Percentiles rank a stretch among this genome's conserved stretches.
phyloP scores from a whole-genome alignment of 2,888 invertebrate genomes.

The Hylaea fasciaria region DNA sequence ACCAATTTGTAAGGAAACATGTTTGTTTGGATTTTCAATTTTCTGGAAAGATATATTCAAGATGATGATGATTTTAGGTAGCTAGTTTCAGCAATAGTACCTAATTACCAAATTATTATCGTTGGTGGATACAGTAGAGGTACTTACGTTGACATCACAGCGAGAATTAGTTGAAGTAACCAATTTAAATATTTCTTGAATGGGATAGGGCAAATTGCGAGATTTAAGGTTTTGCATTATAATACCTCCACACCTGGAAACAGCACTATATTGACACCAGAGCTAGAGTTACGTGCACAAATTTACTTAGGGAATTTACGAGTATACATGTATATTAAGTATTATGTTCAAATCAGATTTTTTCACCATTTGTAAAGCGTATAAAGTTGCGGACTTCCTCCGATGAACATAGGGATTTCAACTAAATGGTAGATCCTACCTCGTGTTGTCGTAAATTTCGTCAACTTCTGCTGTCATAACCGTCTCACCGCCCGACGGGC shows the following conservation, averaged over 20 bases:
- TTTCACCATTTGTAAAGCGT: no score
- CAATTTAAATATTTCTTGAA: slow-evolving; percentile 49
- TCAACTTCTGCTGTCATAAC: slow-evolving; percentile 45
- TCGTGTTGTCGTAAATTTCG: slow-evolving; percentile 45
- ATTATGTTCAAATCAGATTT: no score
- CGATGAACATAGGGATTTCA: no score
- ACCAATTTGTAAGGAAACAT: slow-evolving; percentile 37
- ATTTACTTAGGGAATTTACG: no score
- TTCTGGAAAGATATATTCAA: slow-evolving; percentile 39
- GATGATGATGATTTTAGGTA: no score
- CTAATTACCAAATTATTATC: not conserved
- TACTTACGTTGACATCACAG: slow-evolving; percentile 4
- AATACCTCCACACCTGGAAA: slow-evolving; percentile 62
- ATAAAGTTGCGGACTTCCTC: no score
- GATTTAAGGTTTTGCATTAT: slow-evolving; percentile 53
- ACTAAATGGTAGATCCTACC: slow-evolving; percentile 41
- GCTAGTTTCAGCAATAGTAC: not conserved
- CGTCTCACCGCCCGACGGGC: slow-evolving; percentile 17
- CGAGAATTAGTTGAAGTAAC: slow-evolving; percentile 45
- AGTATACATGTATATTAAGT: no score
- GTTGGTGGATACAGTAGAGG: not conserved
- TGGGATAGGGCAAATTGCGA: slow-evolving; percentile 42
- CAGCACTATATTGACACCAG: not conserved
- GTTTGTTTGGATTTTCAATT: slow-evolving; percentile 46
- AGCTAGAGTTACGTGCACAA: not conserved